Conservation (phyloP, 2,113 vertebrate species). For the Charina bottae region DNA sequence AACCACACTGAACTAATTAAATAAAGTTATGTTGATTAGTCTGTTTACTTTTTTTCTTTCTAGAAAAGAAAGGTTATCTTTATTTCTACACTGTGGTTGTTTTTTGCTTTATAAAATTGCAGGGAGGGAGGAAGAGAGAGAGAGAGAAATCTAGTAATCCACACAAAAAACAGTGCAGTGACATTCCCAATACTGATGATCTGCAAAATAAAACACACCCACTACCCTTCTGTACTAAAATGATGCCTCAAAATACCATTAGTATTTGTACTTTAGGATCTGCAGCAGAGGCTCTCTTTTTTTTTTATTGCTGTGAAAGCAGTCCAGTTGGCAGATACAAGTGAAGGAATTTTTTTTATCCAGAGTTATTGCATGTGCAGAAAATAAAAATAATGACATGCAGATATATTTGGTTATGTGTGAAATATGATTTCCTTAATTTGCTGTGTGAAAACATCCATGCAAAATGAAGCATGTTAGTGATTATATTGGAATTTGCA, state of each 20-base stretch:
- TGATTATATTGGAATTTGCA: too few species aligned
- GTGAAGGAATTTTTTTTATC: too few species aligned
- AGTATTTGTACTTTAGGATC: too few species aligned
- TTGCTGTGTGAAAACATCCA: too few species aligned
- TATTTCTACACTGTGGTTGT: background rate
- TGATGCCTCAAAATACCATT: too few species aligned
- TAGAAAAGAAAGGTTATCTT: background rate
- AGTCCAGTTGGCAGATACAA: too few species aligned
- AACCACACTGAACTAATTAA: background rate
- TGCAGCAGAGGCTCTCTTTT: background rate
- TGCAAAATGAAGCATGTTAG: too few species aligned
- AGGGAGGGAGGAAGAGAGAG: background rate
- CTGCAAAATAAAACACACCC: background rate
- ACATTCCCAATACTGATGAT: background rate
- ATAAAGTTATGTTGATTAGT: background rate
- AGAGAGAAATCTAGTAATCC: background rate
- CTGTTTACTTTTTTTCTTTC: background rate
- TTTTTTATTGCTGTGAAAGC: too few species aligned
- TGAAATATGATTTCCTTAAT: too few species aligned
- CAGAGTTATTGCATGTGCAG: too few species aligned
- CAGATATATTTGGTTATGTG: too few species aligned
- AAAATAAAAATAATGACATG: too few species aligned
- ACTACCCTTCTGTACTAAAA: background rate
- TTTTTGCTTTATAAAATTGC: background rate
- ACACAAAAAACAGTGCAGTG: background rate